Evolutionary conservation across 2,888 invertebrate species (phyloP).

Genomic region (Darwinula stevensoni): DNA sequence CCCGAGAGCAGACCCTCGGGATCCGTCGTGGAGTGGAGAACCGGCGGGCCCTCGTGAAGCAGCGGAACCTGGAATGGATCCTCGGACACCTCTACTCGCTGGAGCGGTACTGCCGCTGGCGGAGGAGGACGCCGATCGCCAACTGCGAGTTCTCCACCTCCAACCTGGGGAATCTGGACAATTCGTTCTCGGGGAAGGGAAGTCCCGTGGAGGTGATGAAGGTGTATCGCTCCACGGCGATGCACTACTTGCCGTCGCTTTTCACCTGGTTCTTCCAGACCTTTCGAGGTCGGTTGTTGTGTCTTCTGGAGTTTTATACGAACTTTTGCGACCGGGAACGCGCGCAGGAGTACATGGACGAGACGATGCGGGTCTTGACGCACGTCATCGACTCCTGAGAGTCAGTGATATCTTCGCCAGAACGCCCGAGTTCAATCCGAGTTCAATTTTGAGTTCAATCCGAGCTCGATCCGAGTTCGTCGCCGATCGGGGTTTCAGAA

Average conservation of each 20-base stretch:
- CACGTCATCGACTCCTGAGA: neutral
- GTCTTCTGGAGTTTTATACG: neutral
- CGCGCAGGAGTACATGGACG: neutral
- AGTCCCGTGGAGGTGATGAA: neutral
- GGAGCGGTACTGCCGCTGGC: neutral
- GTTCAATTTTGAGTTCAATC: too few species aligned
- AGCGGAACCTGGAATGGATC: neutral
- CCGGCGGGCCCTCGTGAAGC: neutral
- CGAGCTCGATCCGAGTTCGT: too few species aligned
- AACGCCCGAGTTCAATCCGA: too few species aligned
- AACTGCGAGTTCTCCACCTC: constrained; percentile 1
- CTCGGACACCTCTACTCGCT: neutral
- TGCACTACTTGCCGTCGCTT: constrained; percentile 1
- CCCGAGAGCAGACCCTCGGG: constrained; percentile 5
- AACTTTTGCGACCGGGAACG: neutral
- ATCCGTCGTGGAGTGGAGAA: constrained; percentile 7
- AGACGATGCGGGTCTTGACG: neutral
- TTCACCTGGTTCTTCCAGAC: constrained; percentile 2
- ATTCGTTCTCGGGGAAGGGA: neutral
- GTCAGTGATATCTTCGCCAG: too few species aligned
- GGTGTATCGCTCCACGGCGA: neutral
- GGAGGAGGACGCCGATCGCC: neutral
- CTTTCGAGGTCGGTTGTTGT: neutral
- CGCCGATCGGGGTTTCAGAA: too few species aligned
- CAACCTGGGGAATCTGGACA: constrained; percentile 1